Percentiles rank a stretch among this genome's conserved stretches.
Evolutionary conservation across 2,113 vertebrate species (phyloP).

Genomic region (Plestiodon gilberti): DNA sequence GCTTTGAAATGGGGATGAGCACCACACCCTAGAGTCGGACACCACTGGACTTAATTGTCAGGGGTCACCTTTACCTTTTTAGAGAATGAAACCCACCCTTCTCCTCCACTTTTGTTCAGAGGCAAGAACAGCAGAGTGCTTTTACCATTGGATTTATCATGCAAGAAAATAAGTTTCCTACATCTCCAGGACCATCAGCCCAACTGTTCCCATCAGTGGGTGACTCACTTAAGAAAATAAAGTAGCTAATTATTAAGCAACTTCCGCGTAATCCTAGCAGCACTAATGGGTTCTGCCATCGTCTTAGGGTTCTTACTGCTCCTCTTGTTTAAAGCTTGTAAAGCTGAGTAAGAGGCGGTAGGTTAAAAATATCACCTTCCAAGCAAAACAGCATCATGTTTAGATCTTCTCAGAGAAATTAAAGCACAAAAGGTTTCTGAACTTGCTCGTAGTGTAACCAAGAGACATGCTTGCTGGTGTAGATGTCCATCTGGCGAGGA

Average conservation of each 20-base stretch:
- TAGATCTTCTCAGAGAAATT: constrained; percentile 52
- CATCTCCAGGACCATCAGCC: not conserved
- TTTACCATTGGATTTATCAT: not conserved
- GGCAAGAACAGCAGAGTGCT: not conserved
- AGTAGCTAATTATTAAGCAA: constrained; percentile 34
- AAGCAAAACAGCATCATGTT: constrained; percentile 64
- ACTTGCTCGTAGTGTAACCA: constrained; percentile 28
- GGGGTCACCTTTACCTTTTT: too few species aligned
- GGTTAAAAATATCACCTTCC: constrained; percentile 65
- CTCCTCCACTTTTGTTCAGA: not conserved
- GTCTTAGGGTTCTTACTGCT: constrained; percentile 42
- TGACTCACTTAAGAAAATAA: not conserved
- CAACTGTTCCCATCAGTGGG: not conserved
- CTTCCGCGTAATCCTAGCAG: constrained; percentile 53
- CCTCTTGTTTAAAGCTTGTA: constrained; percentile 60
- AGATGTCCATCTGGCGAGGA: constrained; percentile 60
- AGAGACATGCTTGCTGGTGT: constrained; percentile 45
- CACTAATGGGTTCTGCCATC: constrained; percentile 70
- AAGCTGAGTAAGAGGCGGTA: constrained; percentile 66
- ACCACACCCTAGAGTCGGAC: too few species aligned
- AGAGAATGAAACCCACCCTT: not conserved
- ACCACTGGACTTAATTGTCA: too few species aligned
- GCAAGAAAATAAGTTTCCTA: not conserved
- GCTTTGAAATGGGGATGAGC: too few species aligned
- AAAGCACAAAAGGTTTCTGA: constrained; percentile 60